Evolutionary conservation across 2,888 invertebrate species (phyloP).

Genomic region (Caenorhabditis macrosperma): DNA sequence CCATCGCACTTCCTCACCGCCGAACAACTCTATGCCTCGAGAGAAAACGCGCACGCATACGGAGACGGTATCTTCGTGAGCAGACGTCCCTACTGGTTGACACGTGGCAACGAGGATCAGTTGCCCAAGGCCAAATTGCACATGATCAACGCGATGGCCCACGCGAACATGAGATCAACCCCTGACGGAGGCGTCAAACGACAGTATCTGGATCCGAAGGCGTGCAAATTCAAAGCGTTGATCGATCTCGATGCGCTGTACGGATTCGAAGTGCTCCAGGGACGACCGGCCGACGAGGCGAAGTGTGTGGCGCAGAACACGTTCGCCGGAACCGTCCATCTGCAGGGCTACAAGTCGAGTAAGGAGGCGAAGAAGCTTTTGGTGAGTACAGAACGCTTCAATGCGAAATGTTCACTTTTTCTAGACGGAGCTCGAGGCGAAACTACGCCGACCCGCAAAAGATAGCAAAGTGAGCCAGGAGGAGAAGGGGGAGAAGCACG

Average conservation of each 20-base stretch:
- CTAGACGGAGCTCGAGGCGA: not conserved
- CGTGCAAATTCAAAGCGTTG: not conserved
- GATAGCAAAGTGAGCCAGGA: not conserved
- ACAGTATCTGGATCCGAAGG: not conserved
- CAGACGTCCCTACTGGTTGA: constrained; percentile 24
- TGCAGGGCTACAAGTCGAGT: not conserved
- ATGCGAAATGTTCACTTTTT: too few relatives aligned
- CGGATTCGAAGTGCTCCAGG: not conserved
- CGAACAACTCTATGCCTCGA: not conserved
- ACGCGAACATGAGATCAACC: not conserved
- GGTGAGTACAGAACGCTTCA: not conserved
- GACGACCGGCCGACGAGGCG: not conserved
- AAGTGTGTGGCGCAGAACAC: not conserved
- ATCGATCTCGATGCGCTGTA: not conserved
- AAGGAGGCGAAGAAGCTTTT: not conserved
- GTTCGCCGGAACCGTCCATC: not conserved
- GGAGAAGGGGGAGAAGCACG: not conserved
- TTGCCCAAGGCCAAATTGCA: not conserved
- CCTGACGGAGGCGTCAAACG: not conserved
- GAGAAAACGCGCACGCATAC: not conserved
- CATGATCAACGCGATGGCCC: not conserved
- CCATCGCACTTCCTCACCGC: not conserved
- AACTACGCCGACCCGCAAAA: not conserved
- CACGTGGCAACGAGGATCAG: not conserved
- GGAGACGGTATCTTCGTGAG: not conserved